Percentiles rank a stretch among this genome's conserved stretches.
Evolutionary conservation across 2,888 invertebrate genomes (phyloP).

Genomic region (Morpho helenor): DNA sequence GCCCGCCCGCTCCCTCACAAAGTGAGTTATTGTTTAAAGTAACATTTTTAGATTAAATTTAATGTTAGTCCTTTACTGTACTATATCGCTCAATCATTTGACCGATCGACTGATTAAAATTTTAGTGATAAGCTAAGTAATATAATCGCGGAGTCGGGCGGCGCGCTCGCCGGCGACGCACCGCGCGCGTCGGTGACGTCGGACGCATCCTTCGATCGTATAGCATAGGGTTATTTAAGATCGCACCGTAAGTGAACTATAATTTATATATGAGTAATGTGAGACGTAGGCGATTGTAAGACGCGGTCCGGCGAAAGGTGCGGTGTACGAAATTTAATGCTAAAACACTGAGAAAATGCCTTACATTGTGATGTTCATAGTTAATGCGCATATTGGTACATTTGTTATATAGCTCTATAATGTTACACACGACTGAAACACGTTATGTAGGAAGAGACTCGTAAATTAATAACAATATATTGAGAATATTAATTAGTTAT

Average conservation of each 20-base stretch:
- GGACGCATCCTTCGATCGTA: slow-evolving; percentile 75
- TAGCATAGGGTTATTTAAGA: slow-evolving; percentile 79
- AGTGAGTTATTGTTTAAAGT: slow-evolving; percentile 78
- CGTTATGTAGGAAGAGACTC: slow-evolving; percentile 60
- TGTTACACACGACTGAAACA: slow-evolving; percentile 61
- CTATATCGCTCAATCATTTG: slow-evolving; percentile 79
- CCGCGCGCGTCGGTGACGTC: slow-evolving; percentile 50
- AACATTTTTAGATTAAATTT: slow-evolving; percentile 79
- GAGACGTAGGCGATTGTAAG: slow-evolving; percentile 68
- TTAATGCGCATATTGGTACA: slow-evolving; percentile 66
- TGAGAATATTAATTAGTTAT: slow-evolving; percentile 49
- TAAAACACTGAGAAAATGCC: slow-evolving; percentile 62
- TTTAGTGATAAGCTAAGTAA: slow-evolving; percentile 79
- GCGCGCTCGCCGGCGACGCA: slow-evolving; percentile 42
- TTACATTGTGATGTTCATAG: slow-evolving; percentile 75
- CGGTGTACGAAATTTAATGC: slow-evolving; percentile 64
- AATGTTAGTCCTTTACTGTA: slow-evolving; percentile 79
- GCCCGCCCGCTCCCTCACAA: slow-evolving; percentile 52
- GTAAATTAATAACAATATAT: slow-evolving; percentile 54
- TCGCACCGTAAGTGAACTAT: slow-evolving; percentile 77
- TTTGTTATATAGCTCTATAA: slow-evolving; percentile 63
- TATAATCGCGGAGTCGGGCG: slow-evolving; percentile 43
- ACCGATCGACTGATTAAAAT: slow-evolving; percentile 80
- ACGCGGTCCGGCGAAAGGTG: slow-evolving; percentile 69
- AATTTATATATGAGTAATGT: slow-evolving; percentile 74